Evolutionary conservation across 92 coral and sea anemone genomes (phyloP), one percentile per base, ranked within the genome.

Genomic region (Hydrozoanthus gracilis): DNA sequence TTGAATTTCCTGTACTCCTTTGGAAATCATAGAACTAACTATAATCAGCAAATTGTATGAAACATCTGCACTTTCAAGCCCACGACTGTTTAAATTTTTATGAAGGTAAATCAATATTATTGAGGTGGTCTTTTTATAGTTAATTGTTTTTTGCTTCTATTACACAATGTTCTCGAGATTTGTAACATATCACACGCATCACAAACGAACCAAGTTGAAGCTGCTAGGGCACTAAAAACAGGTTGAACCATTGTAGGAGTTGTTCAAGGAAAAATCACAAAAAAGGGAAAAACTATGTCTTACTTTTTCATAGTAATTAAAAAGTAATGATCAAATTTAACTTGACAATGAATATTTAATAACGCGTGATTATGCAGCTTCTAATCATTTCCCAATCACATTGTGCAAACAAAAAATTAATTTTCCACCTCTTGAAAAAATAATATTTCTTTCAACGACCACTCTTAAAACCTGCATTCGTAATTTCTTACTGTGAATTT

Each of bases 51-150:
- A 4, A 46, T 16, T 4, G 5, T 44, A 49, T 11, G 27, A n/a
- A 20, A 18, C 82, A 76, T 35, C 67, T 17, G 82, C 12, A 6
- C 11, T 76, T 51, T 76, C 45, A 52, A 20, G 35, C 82, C 82
- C 82, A 76, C 82, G 67, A 49, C 48, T 77, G 68, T 77, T 77
- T 54, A 35, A 77, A n/a, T 1, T 55, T 52, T 77, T 9, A 77
- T 55, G 44, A 55, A 14, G 45, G 3, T 54, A 45, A 14, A 16
- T 72, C 47, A 72, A 72, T 15, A 77, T 12, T 77, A 20, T 77
- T 77, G 46, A 10, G 55, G 44, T 14, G 54, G 61, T 14, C 48
- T 8, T 6, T n/a, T 50, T 7, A 73, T 48, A 48, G 17, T 75
- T 49, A 8, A 8, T 58, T 8, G 12, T 12, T 11, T 8, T 58